Evolutionary conservation across 37 sponge, comb jelly and placozoan species (phyloP), one percentile per base, ranked within the genome.

Genomic region (Diacarnus erythraeanus): DNA sequence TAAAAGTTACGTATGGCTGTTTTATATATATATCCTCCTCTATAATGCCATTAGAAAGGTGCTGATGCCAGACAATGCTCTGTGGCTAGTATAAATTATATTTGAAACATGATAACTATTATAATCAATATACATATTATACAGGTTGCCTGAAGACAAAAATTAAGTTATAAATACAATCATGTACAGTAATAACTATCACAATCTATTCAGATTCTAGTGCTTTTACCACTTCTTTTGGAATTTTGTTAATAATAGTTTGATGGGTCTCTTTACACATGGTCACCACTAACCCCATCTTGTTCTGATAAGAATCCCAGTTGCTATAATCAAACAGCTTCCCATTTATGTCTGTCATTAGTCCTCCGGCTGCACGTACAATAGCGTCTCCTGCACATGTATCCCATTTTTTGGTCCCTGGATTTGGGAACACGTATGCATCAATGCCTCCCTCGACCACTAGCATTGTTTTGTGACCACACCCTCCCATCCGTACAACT

Each of bases 391-490:
- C 90, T n/a, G 96, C 96, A 71, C 99, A 98, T 26, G 92, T 91
- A 70, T 98, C 99, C 99, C 99, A 98, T 72, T 88, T 90, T 78
- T 95, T 98, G 29, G 95, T 90, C 42, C 94, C 96, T 1, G 71
- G 56, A 51, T 83, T 84, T 2, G 94, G 84, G 70, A 84, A 90
- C 65, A 95, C 72, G 79, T 98, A 98, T 1, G 82, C 90, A 72
- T 94, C 94, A 12, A 80, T 90, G 20, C 35, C 25, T 44, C 92
- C 90, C 76, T 95, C 96, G 0, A 95, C 74, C 8, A 98, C 90
- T 84, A 88, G 78, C 47, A 98, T 84, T 23, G 83, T 69, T 81
- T 98, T 98, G 86, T 90, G 88, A 5, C 99, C 99, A 29, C 86
- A 77, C 0, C 99, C 99, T 29, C 99, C 99, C 6, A 72, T 84